Conservation (phyloP, 1,140 invertebrate species). For the Monochamus saltuarius region DNA sequence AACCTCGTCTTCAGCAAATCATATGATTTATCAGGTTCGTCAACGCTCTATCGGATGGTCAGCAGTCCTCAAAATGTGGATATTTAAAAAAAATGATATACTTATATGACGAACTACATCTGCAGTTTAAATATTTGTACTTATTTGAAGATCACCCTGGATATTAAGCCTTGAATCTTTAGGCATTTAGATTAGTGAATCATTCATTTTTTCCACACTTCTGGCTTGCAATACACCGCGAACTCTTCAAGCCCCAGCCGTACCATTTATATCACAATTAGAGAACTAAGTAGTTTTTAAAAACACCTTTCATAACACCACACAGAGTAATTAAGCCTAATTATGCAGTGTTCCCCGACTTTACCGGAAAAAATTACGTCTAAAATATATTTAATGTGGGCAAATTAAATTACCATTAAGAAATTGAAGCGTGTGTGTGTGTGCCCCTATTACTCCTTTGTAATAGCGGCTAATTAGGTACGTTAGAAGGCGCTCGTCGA, state of each 20-base stretch:
- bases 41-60: too few species aligned
- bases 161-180: background rate
- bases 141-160: background rate
- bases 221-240: background rate
- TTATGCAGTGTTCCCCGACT: constrained; percentile 17
- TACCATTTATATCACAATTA: constrained; percentile 38
- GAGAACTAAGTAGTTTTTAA: constrained; percentile 31
- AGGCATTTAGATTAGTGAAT: background rate
- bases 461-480: background rate
- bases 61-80: too few species aligned
- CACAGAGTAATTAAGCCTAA: constrained; percentile 28
- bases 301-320: constrained; percentile 30
- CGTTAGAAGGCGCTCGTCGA: background rate
- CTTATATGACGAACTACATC: too few species aligned
- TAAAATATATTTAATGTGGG: constrained; percentile 1
- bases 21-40: too few species aligned
- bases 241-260: too few species aligned
- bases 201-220: background rate
- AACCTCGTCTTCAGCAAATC: too few species aligned
- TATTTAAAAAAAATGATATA: too few species aligned
- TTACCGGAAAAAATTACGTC: constrained; percentile 27
- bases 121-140: too few species aligned
- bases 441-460: background rate
- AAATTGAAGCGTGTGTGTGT: background rate
- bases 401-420: constrained; percentile 33